phyloP scores from a whole-genome alignment of 2,113 vertebrate species.

The Chloropsis cyanopogon region DNA sequence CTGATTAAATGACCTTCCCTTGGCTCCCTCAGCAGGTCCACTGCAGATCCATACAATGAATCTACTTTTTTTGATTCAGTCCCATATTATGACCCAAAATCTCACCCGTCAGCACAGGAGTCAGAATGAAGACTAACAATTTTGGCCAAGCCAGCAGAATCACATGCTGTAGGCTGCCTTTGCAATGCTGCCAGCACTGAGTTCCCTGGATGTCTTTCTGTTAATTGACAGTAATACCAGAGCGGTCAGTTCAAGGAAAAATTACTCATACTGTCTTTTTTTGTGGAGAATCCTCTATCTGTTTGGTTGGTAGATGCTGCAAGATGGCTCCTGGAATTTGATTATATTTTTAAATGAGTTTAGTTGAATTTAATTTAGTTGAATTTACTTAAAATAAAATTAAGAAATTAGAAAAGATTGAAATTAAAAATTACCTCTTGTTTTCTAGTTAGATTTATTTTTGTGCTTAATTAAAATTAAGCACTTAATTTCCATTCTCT shows the following conservation, averaged over 20 bases:
- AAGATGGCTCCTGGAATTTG: neutral
- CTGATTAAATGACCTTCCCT: neutral
- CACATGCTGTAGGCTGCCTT: neutral
- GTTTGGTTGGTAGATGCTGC: neutral
- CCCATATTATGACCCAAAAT: neutral
- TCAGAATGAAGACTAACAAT: neutral
- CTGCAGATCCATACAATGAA: neutral
- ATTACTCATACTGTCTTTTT: neutral
- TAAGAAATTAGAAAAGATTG: neutral
- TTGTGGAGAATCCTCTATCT: neutral
- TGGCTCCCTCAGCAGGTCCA: neutral
- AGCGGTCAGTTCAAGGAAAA: neutral
- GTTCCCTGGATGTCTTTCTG: neutral
- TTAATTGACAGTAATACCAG: neutral
- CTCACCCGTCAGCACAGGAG: neutral
- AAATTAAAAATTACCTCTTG: neutral
- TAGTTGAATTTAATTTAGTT: conserved; percentile 18
- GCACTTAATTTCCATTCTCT: neutral
- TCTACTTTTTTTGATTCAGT: neutral
- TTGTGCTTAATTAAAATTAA: neutral
- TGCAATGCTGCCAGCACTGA: neutral
- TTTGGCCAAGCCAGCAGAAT: neutral
- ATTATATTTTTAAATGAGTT: conserved; percentile 28
- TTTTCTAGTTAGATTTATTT: conserved; percentile 9
- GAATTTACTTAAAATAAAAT: neutral